Evolutionary conservation across 1,140 invertebrate genomes (phyloP), one percentile per base, ranked within the genome.

Genomic region (Oncopodura yosiiana): DNA sequence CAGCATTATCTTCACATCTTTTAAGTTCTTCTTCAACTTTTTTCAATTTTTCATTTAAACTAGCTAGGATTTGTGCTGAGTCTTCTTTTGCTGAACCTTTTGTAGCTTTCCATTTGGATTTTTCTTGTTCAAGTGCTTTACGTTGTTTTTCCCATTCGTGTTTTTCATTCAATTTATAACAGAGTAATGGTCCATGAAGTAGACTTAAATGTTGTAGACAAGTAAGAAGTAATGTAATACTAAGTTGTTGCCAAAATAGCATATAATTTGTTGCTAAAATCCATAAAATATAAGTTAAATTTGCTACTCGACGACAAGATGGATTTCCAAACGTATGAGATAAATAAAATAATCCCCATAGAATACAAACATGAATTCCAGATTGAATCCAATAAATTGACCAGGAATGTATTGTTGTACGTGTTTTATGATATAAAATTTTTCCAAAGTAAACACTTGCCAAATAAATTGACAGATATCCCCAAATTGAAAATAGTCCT

Each of bases 381-480:
- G 75, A 61, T 58, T 73, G 71, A 14, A 50, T 26, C 4, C 63
- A 46, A 11, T 71, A 61, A 16, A 51, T 41, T 4, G 70, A 38
- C 66, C 69, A 71, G 11, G 69, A 68, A 62, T 67, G 21, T n/a
- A 70, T 39, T 16, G 49, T 69, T 48, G 49, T 46, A 36, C 66
- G 67, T 36, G 58, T 58, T 48, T 58, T 37, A 27, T 32, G 65
- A 52, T 72, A 69, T 42, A 86, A 64, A n/a, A 78, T 63, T 61
- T 75, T 70, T 37, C 84, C 85, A 56, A 87, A 66, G 60, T 79
- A 75, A 29, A 84, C 77, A 39, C 81, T 80, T 63, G 81, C 73
- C 46, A 93, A 74, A 68, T 92, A 94, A 1, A 96, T 68, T 3
- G 81, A 77, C 12, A 92, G 69, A 69, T 92, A 95, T 2, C 93